phyloP scores from a whole-genome alignment of 2,888 invertebrate genomes.

The Limnephilus rhombicus region DNA sequence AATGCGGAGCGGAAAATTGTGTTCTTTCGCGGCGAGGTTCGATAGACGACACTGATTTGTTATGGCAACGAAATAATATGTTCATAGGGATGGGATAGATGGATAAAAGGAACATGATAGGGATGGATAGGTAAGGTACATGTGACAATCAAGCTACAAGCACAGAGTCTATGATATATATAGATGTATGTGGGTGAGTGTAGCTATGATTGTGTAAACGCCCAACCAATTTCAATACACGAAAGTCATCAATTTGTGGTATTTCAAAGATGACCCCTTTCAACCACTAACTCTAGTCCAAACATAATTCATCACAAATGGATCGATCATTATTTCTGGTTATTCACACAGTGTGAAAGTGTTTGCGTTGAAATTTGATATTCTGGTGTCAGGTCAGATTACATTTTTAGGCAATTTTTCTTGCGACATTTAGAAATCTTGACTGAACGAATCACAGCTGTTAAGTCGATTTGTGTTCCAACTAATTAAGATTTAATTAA shows the following conservation, averaged over 20 bases:
- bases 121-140: too few species aligned
- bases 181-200: too few species aligned
- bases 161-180: too few species aligned
- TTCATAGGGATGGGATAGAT: too few species aligned
- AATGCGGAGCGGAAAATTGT: too few species aligned
- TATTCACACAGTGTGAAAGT: neutral
- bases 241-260: conserved; percentile 1
- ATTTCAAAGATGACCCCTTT: neutral
- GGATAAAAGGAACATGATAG: too few species aligned
- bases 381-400: neutral
- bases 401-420: neutral
- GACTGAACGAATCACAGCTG: neutral
- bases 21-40: too few species aligned
- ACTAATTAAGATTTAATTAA: neutral
- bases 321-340: neutral
- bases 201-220: too few species aligned
- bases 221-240: conserved; percentile 11
- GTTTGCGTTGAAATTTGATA: neutral
- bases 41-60: too few species aligned
- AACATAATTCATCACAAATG: neutral
- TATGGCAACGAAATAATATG: too few species aligned
- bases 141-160: too few species aligned
- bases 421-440: neutral
- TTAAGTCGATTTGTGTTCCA: too few species aligned
- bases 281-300: neutral